Evolutionary conservation across 2,888 invertebrate genomes (phyloP).

Genomic region (Rhagophthalmus giganteus): DNA sequence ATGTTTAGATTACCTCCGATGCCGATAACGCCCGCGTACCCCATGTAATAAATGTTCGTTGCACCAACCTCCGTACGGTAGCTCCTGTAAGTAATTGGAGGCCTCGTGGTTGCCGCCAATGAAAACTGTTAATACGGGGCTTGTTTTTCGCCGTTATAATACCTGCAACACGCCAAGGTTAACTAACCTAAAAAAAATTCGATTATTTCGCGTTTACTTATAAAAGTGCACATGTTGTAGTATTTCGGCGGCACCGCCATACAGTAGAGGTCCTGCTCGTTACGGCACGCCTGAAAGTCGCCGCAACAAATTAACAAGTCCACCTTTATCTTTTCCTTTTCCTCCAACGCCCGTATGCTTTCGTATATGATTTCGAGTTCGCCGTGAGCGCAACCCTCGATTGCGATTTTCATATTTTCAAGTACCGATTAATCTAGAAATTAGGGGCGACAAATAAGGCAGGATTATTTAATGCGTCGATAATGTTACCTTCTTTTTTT

Average conservation of each 20-base stretch:
- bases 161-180: no score
- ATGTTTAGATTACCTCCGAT: conserved; percentile 81
- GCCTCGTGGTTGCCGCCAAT: conserved; percentile 99
- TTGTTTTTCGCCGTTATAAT: conserved; percentile 86
- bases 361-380: conserved; percentile 95
- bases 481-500: no score
- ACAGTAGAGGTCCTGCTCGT: conserved; percentile 81
- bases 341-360: conserved; percentile 75
- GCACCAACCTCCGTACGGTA: conserved; percentile 99
- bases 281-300: conserved; percentile 95
- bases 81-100: conserved; percentile 92
- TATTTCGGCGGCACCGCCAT: conserved; percentile 97
- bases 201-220: no score
- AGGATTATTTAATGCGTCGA: no score
- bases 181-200: no score
- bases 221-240: conserved; percentile 85
- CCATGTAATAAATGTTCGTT: conserved; percentile 95
- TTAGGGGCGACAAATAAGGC: no score
- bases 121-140: conserved; percentile 94
- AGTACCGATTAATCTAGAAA: conserved; percentile 97
- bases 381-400: conserved; percentile 98
- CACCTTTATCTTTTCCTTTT: conserved; percentile 73
- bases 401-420: conserved; percentile 94
- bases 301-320: conserved; percentile 96
- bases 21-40: conserved; percentile 83